Evolutionary conservation across 1,140 invertebrate genomes (phyloP), one percentile per base, ranked within the genome.

Genomic region (Temnothorax curvispinosus): DNA sequence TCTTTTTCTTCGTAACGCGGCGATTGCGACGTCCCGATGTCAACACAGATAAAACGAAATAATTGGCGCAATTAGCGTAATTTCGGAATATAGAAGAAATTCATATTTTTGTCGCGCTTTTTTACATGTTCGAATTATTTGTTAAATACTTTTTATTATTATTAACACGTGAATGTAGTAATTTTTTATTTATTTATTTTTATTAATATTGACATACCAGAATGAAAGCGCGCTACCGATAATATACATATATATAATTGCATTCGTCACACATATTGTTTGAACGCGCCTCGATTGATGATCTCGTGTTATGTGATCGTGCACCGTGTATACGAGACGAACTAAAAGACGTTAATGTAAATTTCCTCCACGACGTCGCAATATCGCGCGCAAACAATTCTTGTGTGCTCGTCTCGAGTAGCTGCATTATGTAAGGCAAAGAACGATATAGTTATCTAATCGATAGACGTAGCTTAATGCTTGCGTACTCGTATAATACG

Each of bases 331-430:
- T 21, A 38, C 11, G 80, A 21, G 27, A 21, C 32, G 69, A 60
- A 74, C 41, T 84, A 75, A 84, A 84, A 72, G 69, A 74, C 44
- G 80, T 75, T 84, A 74, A 84, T 84, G 80, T 38, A 84, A 84
- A 84, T 84, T 75, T 84, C 69, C 80, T 50, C 54, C 67, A 32
- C n/a, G 32, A 9, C 32, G 32, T 67, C 41, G 80, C 69, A 84
- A 84, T 84, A 84, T 62, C 41, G 38, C 56, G 27, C 2, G 80
- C 41, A 84, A 75, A 84, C 80, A 74, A 38, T 84, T 60, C 54
- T 62, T 62, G 80, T 84, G 32, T 74, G 80, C 54, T 84, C 80
- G n/a, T 74, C 80, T 84, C 41, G 15, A 84, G 80, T 75, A 74
- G 54, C 41, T 74, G 80, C 69, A 75, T 84, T 74, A 84, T 75